Evolutionary conservation across 2,888 invertebrate genomes (phyloP).

Genomic region (Steinernema hermaphroditum): DNA sequence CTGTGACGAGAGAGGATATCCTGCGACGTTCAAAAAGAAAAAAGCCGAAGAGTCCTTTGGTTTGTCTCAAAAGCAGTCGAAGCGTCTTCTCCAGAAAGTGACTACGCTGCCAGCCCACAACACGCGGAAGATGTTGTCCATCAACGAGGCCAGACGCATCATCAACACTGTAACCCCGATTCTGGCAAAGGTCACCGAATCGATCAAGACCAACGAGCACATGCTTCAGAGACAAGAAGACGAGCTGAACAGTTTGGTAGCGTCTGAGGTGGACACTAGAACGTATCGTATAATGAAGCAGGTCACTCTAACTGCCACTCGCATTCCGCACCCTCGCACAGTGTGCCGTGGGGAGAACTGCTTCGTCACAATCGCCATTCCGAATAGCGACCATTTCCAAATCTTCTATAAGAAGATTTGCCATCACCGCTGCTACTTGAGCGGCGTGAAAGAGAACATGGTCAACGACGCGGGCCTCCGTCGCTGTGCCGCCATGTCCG

Average conservation of each 20-base stretch:
- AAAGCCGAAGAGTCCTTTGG: neutral
- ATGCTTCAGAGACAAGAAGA: neutral
- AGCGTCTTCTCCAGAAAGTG: neutral
- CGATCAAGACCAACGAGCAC: neutral
- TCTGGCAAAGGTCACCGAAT: neutral
- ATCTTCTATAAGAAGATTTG: constrained; percentile 36
- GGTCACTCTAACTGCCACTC: neutral
- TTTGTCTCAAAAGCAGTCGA: neutral
- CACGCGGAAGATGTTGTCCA: neutral
- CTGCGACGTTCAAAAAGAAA: neutral
- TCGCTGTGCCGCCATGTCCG: constrained; percentile 39
- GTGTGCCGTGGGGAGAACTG: neutral
- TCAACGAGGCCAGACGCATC: neutral
- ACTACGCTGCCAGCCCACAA: neutral
- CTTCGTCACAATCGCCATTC: too few species aligned
- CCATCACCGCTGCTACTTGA: constrained; percentile 38
- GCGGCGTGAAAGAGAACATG: constrained; percentile 24
- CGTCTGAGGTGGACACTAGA: neutral
- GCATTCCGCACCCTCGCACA: neutral
- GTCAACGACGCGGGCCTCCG: constrained; percentile 35
- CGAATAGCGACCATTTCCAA: too few species aligned
- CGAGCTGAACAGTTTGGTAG: neutral
- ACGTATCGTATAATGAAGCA: too few species aligned
- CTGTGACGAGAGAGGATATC: neutral
- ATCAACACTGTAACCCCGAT: neutral